Percentiles rank a stretch among this genome's conserved stretches.
phyloP scores from a whole-genome alignment of 2,797 vertebrate species.

The Arctocebus calabarensis region DNA sequence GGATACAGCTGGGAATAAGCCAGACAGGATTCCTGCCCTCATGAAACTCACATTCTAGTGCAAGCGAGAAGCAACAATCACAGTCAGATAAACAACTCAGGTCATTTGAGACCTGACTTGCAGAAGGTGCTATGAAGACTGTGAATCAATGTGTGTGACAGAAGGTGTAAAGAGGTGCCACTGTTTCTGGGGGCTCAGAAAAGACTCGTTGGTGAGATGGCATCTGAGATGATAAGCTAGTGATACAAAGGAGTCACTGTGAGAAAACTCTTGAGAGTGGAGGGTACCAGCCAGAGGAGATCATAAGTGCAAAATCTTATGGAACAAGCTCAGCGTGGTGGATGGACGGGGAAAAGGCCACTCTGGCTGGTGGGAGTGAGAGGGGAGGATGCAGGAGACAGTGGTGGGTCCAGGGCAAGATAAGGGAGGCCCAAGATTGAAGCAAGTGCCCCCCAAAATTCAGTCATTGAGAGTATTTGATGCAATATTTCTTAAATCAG shows the following conservation, averaged over 20 bases:
- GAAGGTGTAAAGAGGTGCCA: background rate
- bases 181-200: background rate
- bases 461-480: background rate
- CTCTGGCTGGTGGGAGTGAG: background rate
- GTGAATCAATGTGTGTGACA: background rate
- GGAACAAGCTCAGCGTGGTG: background rate
- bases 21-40: background rate
- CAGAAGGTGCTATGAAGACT: background rate
- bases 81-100: background rate
- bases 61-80: background rate
- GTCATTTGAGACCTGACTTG: background rate
- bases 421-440: background rate
- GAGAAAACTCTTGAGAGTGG: background rate
- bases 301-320: background rate
- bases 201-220: background rate
- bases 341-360: background rate
- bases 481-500: background rate
- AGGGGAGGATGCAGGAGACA: background rate
- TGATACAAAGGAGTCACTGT: background rate
- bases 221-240: background rate
- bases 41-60: background rate
- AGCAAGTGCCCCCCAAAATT: background rate
- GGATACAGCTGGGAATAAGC: background rate
- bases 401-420: accelerated
- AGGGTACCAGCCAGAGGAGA: background rate